These are phyloP conservation scores for Mycalesis mineus DNA, from an alignment of 2,888 invertebrate species.

Conservation along the genomic window DNA sequence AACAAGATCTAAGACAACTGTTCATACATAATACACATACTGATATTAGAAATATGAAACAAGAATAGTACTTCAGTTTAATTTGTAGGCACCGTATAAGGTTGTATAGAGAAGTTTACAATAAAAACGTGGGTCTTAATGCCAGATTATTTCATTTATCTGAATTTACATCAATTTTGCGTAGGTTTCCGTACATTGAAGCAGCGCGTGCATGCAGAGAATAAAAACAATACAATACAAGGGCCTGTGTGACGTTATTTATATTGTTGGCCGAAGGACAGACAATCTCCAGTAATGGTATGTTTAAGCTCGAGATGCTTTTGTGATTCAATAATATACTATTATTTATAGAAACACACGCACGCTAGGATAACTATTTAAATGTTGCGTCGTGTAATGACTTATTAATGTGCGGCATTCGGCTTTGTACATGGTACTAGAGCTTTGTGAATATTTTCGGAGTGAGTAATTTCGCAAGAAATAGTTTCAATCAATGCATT, in stretches of 20 bases:
- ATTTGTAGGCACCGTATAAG: no score
- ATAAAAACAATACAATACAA: slow-evolving; percentile 50
- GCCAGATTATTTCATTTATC: background rate
- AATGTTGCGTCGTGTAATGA: slow-evolving; percentile 6
- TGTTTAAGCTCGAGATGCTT: slow-evolving; percentile 23
- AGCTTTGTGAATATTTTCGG: background rate
- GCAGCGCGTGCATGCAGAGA: slow-evolving; percentile 40
- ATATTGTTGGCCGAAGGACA: slow-evolving; percentile 62
- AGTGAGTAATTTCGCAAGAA: background rate
- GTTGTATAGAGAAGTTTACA: no score
- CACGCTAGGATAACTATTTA: background rate
- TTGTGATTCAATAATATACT: slow-evolving; percentile 23
- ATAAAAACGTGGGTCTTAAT: background rate
- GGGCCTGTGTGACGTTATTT: slow-evolving; percentile 55
- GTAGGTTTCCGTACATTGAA: slow-evolving; percentile 28
- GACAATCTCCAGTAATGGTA: slow-evolving; percentile 52
- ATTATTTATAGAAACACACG: slow-evolving; percentile 20
- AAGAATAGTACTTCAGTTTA: no score
- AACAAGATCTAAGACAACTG: no score
- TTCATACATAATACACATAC: no score
- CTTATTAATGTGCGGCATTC: slow-evolving; percentile 5
- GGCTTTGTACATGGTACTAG: background rate
- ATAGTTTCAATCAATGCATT: background rate
- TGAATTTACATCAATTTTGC: slow-evolving; percentile 15
- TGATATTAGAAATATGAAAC: no score